Evolutionary conservation across 2,113 vertebrate genomes (phyloP), one percentile per base, ranked within the genome.

Genomic region (Narcine bancroftii): DNA sequence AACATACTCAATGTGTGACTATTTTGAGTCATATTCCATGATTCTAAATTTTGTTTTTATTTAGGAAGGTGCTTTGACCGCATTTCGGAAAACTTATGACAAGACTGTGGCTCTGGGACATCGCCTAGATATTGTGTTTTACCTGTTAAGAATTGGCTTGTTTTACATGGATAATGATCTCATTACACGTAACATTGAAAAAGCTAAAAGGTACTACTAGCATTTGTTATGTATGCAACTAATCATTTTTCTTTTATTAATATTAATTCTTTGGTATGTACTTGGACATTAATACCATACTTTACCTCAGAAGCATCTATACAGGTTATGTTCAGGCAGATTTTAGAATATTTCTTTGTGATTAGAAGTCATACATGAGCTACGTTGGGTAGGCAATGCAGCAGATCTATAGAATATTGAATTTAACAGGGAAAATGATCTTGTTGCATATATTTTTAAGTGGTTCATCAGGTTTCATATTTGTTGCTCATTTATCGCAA

Each of bases 91-190:
- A 96, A 99, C 98, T 0, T 99, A 98, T 0, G 99, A 99, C 94
- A 99, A 99, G 95, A 99, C 99, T 0, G 99, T 99, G 94, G 99
- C 99, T 0, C 95, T 99, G 72, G 98, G 98, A 33, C 99, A 99
- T 94, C 96, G 98, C 0, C 96, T 99, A 94, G 98, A 99, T 92
- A 99, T 99, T 0, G 98, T 99, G n/a, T 99, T 99, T 95, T 99
- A 99, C 72, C 96, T 99, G 77, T 95, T 99, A 6, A 97, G 98
- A 94, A 99, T 99, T 63, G 98, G 99, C 24, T 96, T 99, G 92
- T 99, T 99, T 94, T 99, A 99, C 29, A 99, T 99, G 98, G 99
- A 99, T 92, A 99, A 97, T 0, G 98, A 99, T 95, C 98, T 99
- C 94, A 99, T 99, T 95, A 99, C 98, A 47, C 96, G 98, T 75